Conservation (phyloP, 92 coral and sea anemone species). For the Phymanthus crucifer region DNA sequence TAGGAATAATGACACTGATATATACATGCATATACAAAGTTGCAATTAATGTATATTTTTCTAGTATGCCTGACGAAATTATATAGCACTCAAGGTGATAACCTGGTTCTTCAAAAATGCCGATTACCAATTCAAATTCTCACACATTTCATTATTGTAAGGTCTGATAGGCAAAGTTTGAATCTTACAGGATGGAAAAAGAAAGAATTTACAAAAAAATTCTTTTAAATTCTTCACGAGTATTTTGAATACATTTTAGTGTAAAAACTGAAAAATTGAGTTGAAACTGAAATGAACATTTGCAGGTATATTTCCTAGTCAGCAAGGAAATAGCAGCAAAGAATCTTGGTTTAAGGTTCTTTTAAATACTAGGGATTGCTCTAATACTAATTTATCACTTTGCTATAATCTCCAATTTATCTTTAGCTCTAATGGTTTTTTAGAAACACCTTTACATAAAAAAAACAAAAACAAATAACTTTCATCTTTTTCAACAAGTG, state of each 20-base stretch:
- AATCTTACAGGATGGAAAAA: neutral
- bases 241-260: neutral
- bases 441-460: neutral
- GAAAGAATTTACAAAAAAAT: neutral
- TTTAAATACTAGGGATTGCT: neutral
- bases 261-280: neutral
- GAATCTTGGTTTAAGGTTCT: neutral
- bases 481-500: neutral
- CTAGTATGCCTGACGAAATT: neutral
- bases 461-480: neutral
- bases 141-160: neutral
- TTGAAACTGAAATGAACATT: neutral
- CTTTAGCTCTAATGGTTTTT: neutral
- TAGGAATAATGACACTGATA: neutral
- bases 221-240: too few relatives aligned
- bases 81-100: neutral
- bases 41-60: neutral
- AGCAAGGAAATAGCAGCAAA: neutral
- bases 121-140: neutral
- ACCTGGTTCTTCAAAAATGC: neutral
- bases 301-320: neutral
- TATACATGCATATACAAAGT: neutral
- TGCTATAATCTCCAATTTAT: neutral
- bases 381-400: neutral
- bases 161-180: neutral